phyloP scores from a whole-genome alignment of 1,140 invertebrate species.

The Thereuonema tuberculata region DNA sequence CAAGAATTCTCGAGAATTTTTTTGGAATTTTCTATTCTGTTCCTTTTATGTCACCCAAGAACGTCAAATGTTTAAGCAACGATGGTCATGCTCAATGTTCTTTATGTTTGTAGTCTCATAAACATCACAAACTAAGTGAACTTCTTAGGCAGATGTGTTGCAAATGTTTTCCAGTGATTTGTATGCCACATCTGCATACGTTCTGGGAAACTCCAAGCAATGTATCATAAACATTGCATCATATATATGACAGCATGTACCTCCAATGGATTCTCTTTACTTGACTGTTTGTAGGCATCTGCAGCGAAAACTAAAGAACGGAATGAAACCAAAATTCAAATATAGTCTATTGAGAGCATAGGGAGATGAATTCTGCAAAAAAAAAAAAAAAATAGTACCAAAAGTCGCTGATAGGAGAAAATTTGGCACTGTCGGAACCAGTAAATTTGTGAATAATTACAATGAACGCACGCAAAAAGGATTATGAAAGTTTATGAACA shows the following conservation, averaged over 20 bases:
- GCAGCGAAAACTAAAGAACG: no score
- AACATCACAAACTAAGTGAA: neutral
- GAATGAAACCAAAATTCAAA: no score
- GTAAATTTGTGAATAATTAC: no score
- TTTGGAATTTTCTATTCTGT: conserved; percentile 1
- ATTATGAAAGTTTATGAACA: no score
- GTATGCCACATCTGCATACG: neutral
- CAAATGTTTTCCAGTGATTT: neutral
- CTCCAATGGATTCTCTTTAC: neutral
- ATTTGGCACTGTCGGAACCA: no score
- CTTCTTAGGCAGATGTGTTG: neutral
- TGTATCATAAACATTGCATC: neutral
- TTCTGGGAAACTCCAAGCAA: neutral
- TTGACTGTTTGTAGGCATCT: no score
- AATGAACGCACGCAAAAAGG: no score
- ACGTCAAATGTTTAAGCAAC: neutral
- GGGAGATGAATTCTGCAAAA: no score
- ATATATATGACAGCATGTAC: neutral
- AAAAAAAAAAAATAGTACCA: no score
- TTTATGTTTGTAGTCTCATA: conserved; percentile 1
- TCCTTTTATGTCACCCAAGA: neutral
- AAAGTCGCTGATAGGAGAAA: no score
- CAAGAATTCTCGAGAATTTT: neutral
- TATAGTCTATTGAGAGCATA: no score
- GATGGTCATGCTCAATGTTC: neutral